Percentiles rank a stretch among this genome's conserved stretches.
Evolutionary conservation across 2,888 invertebrate genomes (phyloP).

Genomic region (Epiblema foenella): DNA sequence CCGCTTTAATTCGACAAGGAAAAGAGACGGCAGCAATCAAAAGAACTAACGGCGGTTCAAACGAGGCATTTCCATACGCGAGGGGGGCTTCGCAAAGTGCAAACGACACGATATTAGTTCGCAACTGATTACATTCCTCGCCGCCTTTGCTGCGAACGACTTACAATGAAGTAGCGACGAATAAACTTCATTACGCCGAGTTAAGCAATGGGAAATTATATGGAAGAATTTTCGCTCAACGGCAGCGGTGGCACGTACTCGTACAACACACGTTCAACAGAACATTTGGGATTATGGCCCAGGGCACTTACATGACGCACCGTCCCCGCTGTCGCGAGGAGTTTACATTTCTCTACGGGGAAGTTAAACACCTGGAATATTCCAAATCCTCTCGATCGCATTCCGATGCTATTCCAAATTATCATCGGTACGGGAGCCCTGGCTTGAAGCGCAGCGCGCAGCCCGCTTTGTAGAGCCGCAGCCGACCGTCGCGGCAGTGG

Average conservation of each 20-base stretch:
- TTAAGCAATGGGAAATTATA: conserved; percentile 83
- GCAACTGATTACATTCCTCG: conserved; percentile 83
- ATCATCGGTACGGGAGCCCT: conserved; percentile 43
- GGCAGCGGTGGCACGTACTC: conserved; percentile 70
- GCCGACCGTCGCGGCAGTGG: conserved; percentile 61
- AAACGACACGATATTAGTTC: conserved; percentile 81
- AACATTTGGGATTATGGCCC: conserved; percentile 72
- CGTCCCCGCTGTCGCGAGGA: conserved; percentile 59
- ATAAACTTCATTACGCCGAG: conserved; percentile 83
- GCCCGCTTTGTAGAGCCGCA: conserved; percentile 50
- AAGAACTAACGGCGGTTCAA: conserved; percentile 80
- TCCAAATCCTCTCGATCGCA: conserved; percentile 48
- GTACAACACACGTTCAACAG: conserved; percentile 54
- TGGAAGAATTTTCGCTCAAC: conserved; percentile 81
- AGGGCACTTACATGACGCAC: conserved; percentile 69
- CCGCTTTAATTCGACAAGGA: conserved; percentile 80
- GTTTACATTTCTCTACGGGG: conserved; percentile 59
- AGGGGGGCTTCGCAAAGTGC: conserved; percentile 71
- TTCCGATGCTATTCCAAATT: conserved; percentile 47
- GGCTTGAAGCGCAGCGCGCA: conserved; percentile 57
- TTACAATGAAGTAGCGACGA: conserved; percentile 82
- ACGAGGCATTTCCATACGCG: conserved; percentile 83
- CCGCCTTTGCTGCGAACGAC: conserved; percentile 75
- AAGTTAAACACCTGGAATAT: conserved; percentile 62
- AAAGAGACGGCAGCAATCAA: conserved; percentile 75